Evolutionary conservation across 2,797 vertebrate genomes (phyloP).

Genomic region (Hemibagrus guttatus): DNA sequence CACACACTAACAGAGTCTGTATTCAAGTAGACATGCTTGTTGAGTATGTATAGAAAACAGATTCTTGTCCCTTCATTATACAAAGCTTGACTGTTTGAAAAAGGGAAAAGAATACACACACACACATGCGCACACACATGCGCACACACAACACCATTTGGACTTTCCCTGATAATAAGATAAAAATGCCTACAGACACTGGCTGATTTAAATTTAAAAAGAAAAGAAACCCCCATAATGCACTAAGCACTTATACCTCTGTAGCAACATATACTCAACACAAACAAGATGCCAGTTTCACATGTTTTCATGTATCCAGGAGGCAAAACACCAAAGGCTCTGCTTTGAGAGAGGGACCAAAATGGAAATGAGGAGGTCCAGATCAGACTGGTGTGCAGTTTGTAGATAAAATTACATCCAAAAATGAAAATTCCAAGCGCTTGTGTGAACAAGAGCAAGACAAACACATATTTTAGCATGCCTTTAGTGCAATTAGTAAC

Average conservation of each 20-base stretch:
- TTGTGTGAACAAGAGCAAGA: not conserved
- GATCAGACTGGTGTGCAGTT: not conserved
- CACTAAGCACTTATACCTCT: not conserved
- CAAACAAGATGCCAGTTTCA: not conserved
- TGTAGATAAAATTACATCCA: not conserved
- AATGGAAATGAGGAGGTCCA: not conserved
- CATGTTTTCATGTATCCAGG: not conserved
- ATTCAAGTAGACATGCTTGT: conserved; percentile 28
- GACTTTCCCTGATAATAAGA: conserved; percentile 1
- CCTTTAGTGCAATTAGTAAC: not conserved
- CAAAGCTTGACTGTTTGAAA: conserved; percentile 14
- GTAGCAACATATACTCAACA: not conserved
- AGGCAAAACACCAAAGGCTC: not conserved
- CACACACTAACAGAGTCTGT: conserved; percentile 1
- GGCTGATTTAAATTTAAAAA: not conserved
- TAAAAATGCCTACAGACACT: not conserved
- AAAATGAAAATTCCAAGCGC: no score
- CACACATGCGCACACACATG: not conserved
- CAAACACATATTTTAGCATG: no score
- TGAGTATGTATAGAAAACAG: conserved; percentile 16
- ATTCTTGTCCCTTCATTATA: conserved; percentile 11
- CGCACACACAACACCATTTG: not conserved
- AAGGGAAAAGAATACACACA: not conserved
- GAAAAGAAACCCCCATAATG: not conserved
- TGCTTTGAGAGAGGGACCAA: not conserved